Base-by-base conservation (phyloP, 2,797 vertebrate species). In the Hafferia zeledoni region DNA sequence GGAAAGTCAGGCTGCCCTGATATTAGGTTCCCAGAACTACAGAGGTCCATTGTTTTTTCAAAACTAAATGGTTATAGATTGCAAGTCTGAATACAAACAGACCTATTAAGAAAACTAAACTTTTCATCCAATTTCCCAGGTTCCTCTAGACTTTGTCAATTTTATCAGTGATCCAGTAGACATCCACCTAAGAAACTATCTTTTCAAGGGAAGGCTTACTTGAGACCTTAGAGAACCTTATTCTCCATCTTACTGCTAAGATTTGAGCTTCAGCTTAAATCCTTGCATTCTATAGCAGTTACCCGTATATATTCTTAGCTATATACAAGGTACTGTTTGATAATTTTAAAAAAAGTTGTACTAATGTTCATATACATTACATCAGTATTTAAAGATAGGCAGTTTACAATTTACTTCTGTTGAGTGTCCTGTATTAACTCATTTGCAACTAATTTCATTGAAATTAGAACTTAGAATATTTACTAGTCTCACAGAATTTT, bases 21-120 rank as follows among this genome's bases (percentile, higher is more conserved):
- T 94, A 95, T 87, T 94, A 90, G 47, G 74, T 95, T 96, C 91
- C 93, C 83, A 46, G 47, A 28, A 96, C 77, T 89, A 97, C 88
- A 97, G 90, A 94, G 81, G 71, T 91, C 64, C 60, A 89, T 95
- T 95, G 94, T 96, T 89, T 93, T 90, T 94, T 74, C 67, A 37
- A 41, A 93, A 79, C 64, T 47, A 76, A 87, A 72, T 60, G 25
- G 65, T 83, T 83, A 61, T 88, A 84, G 74, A 57, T 57, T 71
- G 31, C 52, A 86, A 83, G 64, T 72, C 78, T 77, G 82, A 90
- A 71, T 82, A 83, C 28, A 61, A 78, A 80, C 49, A 70, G 83
- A 53, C 49, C 55, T 78, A 27, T 52, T 7, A 67, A 77, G 61
- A 81, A 83, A 39, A 31, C 1, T n/a, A 33, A 46, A 46, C 9